phyloP scores from a whole-genome alignment of 2,888 invertebrate genomes.

The Thumatha senex region DNA sequence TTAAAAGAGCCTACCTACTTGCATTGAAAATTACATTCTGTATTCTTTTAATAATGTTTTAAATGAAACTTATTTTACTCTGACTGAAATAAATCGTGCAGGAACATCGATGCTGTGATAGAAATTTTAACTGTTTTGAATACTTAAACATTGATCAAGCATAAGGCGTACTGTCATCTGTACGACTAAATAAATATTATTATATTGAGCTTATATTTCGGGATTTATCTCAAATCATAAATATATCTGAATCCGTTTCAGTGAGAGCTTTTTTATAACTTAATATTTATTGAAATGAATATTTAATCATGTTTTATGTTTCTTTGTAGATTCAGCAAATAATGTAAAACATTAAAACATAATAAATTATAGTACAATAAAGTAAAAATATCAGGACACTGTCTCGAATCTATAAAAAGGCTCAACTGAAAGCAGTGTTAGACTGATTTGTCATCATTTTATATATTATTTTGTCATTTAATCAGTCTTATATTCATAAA shows the following conservation, averaged over 20 bases:
- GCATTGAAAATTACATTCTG: too few relatives aligned
- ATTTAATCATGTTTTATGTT: too few relatives aligned
- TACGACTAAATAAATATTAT: background rate
- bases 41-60: too few relatives aligned
- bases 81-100: too few relatives aligned
- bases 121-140: too few relatives aligned
- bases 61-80: too few relatives aligned
- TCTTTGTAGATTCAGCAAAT: too few relatives aligned
- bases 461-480: constrained; percentile 18
- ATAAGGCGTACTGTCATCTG: background rate
- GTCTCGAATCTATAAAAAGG: constrained; percentile 19
- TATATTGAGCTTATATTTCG: too few relatives aligned
- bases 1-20: too few relatives aligned
- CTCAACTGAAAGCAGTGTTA: constrained; percentile 8
- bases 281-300: too few relatives aligned
- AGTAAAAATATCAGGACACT: background rate
- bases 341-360: too few relatives aligned
- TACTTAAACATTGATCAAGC: constrained; percentile 1
- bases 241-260: background rate
- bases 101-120: background rate
- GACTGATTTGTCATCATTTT: constrained; percentile 13
- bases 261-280: background rate
- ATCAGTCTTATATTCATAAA: background rate
- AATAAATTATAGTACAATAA: too few relatives aligned
- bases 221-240: background rate